Evolutionary conservation across 2,113 vertebrate species (phyloP).

Genomic region (Pollachius pollachius): DNA sequence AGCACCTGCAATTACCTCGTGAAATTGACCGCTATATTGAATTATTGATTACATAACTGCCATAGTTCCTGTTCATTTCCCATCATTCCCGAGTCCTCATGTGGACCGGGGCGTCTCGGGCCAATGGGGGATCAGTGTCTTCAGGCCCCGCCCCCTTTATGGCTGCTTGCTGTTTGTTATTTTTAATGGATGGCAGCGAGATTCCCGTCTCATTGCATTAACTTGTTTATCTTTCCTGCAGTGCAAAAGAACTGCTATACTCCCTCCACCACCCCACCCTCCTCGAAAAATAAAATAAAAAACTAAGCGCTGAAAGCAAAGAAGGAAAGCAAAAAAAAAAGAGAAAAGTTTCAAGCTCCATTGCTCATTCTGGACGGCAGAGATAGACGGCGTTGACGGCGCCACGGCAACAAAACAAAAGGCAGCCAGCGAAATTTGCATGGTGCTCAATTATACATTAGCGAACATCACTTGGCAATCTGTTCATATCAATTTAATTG

Average conservation of each 20-base stretch:
- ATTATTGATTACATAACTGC: too few relatives aligned
- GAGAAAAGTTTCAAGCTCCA: constrained; percentile 92
- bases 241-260: constrained; percentile 39
- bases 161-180: background rate
- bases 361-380: constrained; percentile 86
- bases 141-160: constrained; percentile 6
- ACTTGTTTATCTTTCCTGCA: constrained; percentile 93
- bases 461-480: constrained; percentile 99
- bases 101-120: too few relatives aligned
- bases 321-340: constrained; percentile 46
- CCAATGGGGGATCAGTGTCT: background rate
- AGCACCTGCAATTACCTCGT: too few relatives aligned
- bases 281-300: background rate
- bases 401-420: constrained; percentile 85
- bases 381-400: constrained; percentile 72
- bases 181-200: constrained; percentile 71
- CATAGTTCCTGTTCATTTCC: too few relatives aligned
- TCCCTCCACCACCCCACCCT: too few relatives aligned
- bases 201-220: constrained; percentile 86
- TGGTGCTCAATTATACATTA: constrained; percentile 99
- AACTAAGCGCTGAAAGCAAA: constrained; percentile 3
- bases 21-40: too few relatives aligned
- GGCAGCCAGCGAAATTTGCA: constrained; percentile 98
- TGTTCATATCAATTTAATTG: constrained; percentile 99
- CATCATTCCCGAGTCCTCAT: too few relatives aligned